Evolutionary conservation across 2,888 invertebrate species (phyloP).

Genomic region (Epistrophe eligans): DNA sequence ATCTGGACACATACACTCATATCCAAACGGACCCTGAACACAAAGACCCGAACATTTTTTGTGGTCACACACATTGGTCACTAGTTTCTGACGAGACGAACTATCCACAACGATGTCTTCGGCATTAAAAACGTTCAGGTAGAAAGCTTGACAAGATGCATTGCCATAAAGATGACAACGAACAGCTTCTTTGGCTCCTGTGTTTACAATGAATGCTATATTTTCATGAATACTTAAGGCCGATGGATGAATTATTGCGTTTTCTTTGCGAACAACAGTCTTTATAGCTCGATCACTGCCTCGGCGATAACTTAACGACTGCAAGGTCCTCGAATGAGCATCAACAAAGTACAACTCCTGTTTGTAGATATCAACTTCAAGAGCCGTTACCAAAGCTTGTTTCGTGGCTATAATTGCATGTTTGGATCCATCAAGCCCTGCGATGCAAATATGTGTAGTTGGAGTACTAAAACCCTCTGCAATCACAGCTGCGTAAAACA

Average conservation of each 20-base stretch:
- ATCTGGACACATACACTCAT: slow-evolving; percentile 86
- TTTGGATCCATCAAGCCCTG: slow-evolving; percentile 85
- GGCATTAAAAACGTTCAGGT: slow-evolving; percentile 84
- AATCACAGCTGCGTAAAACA: slow-evolving; percentile 86
- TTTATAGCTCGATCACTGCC: slow-evolving; percentile 83
- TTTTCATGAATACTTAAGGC: slow-evolving; percentile 90
- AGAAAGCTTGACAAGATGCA: slow-evolving; percentile 84
- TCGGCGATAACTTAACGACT: slow-evolving; percentile 84
- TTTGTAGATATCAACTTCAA: slow-evolving; percentile 85
- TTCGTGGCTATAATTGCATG: slow-evolving; percentile 83
- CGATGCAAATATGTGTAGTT: slow-evolving; percentile 85
- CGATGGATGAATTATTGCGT: slow-evolving; percentile 85
- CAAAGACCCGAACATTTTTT: slow-evolving; percentile 87
- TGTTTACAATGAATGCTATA: slow-evolving; percentile 89
- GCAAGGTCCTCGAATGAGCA: slow-evolving; percentile 85
- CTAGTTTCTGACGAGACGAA: slow-evolving; percentile 85
- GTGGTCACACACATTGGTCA: slow-evolving; percentile 85
- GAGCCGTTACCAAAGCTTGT: slow-evolving; percentile 83
- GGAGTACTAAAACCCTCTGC: slow-evolving; percentile 83
- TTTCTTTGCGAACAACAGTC: slow-evolving; percentile 84
- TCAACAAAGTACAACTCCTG: slow-evolving; percentile 91
- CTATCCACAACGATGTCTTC: slow-evolving; percentile 86
- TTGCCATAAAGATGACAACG: slow-evolving; percentile 86
- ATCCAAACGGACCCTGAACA: slow-evolving; percentile 84
- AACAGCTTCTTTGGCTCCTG: slow-evolving; percentile 85